These are phyloP conservation scores for Echinarachnius parma DNA, from an alignment of 53 echinoderm and acorn worm genomes.

Conservation along the genomic window DNA sequence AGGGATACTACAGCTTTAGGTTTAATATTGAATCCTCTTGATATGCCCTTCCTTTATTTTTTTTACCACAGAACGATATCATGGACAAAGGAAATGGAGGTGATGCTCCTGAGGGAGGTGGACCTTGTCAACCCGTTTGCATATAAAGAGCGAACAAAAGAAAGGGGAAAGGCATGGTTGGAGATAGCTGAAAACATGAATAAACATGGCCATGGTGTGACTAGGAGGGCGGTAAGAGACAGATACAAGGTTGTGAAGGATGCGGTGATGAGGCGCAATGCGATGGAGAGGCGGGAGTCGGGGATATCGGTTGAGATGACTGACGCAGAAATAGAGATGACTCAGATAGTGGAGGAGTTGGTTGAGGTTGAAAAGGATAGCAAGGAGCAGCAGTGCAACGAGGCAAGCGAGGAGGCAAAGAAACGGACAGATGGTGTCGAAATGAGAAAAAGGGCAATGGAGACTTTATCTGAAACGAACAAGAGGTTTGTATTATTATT, in stretches of 20 bases:
- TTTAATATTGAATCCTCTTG: no score
- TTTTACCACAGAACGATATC: no score
- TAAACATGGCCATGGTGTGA: constrained; percentile 27
- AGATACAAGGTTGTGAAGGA: constrained; percentile 16
- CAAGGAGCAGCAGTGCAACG: constrained; percentile 32
- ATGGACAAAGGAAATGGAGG: constrained; percentile 35
- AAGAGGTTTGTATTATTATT: constrained; percentile 15
- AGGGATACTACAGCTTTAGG: no score
- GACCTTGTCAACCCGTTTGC: constrained; percentile 27
- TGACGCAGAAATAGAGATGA: constrained; percentile 21
- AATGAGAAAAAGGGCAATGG: constrained; percentile 27
- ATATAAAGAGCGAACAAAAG: constrained; percentile 35
- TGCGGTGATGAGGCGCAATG: constrained; percentile 10
- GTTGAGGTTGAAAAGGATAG: constrained; percentile 31
- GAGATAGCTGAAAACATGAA: constrained; percentile 17
- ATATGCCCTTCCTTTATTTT: no score
- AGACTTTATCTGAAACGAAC: constrained; percentile 35
- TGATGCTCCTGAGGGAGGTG: constrained; percentile 25
- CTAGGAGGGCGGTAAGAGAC: constrained; percentile 25
- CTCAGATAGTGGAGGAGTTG: constrained; percentile 30
- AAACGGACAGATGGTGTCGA: constrained; percentile 41
- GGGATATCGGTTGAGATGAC: constrained; percentile 28
- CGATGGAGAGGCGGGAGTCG: constrained; percentile 9
- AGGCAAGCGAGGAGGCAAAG: constrained; percentile 7
- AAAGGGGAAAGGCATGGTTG: constrained; percentile 38